Evolutionary conservation across 2,113 vertebrate species (phyloP).

Genomic region (Nesogale talazaci): DNA sequence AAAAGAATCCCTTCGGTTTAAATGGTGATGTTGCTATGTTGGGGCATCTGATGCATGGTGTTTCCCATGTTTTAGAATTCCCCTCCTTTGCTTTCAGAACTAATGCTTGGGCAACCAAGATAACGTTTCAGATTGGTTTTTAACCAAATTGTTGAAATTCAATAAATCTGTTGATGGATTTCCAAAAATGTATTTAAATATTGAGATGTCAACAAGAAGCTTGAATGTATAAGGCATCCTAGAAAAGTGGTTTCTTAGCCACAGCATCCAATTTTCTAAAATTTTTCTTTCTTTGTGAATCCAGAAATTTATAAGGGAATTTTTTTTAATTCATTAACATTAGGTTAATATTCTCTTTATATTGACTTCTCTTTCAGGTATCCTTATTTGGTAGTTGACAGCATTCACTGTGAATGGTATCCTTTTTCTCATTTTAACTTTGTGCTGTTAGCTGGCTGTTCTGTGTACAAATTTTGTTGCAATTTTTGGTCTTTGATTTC

Average conservation of each 20-base stretch:
- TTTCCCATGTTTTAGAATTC: neutral
- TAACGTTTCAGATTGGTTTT: neutral
- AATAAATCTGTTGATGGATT: neutral
- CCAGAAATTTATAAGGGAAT: neutral
- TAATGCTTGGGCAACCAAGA: neutral
- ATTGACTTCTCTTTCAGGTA: neutral
- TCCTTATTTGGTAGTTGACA: too few species aligned
- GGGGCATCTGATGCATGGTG: neutral
- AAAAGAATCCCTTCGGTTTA: neutral
- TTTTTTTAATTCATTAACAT: neutral
- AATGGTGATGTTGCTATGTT: slow-evolving; percentile 7
- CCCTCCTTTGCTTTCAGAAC: slow-evolving; percentile 31
- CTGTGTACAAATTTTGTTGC: neutral
- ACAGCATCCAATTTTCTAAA: slow-evolving; percentile 18
- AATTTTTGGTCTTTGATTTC: neutral
- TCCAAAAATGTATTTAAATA: neutral
- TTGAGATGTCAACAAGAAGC: neutral
- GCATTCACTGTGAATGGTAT: neutral
- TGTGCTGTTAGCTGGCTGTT: neutral
- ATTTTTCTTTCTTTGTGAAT: slow-evolving; percentile 1
- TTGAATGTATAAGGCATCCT: too few species aligned
- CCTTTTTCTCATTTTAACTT: neutral
- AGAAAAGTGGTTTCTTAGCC: neutral
- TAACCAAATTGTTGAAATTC: neutral
- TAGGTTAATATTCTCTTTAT: neutral